phyloP scores from a whole-genome alignment of 2,113 vertebrate species.

The Polypterus bichir region DNA sequence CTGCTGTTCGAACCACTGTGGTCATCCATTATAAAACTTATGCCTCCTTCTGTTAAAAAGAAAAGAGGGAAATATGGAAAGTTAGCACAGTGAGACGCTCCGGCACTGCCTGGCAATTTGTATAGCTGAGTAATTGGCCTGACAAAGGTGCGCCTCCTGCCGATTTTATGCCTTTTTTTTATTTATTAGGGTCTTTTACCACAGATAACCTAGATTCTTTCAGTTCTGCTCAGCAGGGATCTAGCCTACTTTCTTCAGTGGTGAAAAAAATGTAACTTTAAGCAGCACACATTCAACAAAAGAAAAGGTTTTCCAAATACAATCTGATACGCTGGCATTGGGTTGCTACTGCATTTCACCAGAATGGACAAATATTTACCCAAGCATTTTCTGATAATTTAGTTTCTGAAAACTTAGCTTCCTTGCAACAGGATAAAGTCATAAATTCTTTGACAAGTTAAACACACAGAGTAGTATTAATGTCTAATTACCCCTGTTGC shows the following conservation, averaged over 20 bases:
- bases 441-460: too few relatives aligned
- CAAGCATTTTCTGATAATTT: too few relatives aligned
- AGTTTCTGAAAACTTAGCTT: too few relatives aligned
- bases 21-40: conserved; percentile 64
- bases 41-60: conserved; percentile 35
- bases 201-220: conserved; percentile 5
- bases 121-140: neutral
- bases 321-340: too few relatives aligned
- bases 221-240: neutral
- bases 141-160: conserved; percentile 1
- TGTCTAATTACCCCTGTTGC: too few relatives aligned
- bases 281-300: too few relatives aligned
- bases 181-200: neutral
- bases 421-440: too few relatives aligned
- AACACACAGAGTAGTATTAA: too few relatives aligned
- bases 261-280: too few relatives aligned
- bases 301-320: too few relatives aligned
- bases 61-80: conserved; percentile 21
- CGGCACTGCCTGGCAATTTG: neutral
- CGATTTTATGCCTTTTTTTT: neutral
- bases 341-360: too few relatives aligned
- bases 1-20: conserved; percentile 46
- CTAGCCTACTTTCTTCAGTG: conserved; percentile 3
- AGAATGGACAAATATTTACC: too few relatives aligned
- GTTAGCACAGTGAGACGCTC: conserved; percentile 3